phyloP scores from a whole-genome alignment of 2,797 vertebrate genomes.

The Ceryle rudis region DNA sequence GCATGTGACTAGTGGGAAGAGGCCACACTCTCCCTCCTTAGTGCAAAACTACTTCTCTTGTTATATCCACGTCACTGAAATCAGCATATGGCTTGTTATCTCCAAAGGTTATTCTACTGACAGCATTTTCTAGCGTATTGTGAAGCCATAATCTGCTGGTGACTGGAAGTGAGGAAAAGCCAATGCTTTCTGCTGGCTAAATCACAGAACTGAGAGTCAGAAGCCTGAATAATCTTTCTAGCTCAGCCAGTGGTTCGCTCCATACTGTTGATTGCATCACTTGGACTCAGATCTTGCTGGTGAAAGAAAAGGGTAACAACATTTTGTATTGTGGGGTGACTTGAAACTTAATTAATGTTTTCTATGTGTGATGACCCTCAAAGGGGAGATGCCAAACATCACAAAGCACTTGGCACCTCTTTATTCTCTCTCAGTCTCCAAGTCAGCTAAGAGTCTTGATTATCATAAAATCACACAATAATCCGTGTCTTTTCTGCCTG shows the following conservation, averaged over 20 bases:
- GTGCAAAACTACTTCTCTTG: not conserved
- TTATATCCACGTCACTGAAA: not conserved
- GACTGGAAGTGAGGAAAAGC: slow-evolving; percentile 5
- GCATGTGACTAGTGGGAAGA: not conserved
- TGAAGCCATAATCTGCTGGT: slow-evolving; percentile 24
- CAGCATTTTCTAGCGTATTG: not conserved
- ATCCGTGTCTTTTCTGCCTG: slow-evolving; percentile 21
- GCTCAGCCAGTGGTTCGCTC: not conserved
- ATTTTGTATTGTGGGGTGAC: not conserved
- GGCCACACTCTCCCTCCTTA: not conserved
- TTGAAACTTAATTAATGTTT: slow-evolving; percentile 52
- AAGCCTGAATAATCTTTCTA: not conserved
- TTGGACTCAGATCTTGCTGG: slow-evolving; percentile 15
- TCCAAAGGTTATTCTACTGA: slow-evolving; percentile 44
- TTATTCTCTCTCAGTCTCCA: slow-evolving; percentile 21
- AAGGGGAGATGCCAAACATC: slow-evolving; percentile 51
- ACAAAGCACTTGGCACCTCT: slow-evolving; percentile 49
- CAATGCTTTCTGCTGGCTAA: slow-evolving; percentile 11
- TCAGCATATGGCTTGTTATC: slow-evolving; percentile 58
- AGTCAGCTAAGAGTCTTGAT: slow-evolving; percentile 16
- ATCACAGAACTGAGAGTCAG: not conserved
- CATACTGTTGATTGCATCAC: not conserved
- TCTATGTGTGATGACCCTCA: slow-evolving; percentile 31
- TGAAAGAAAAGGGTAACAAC: slow-evolving; percentile 31
- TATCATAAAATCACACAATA: slow-evolving; percentile 64